Percentiles rank a stretch among this genome's conserved stretches.
Conservation (phyloP, 1,140 invertebrate genomes). For the Venustaconcha ellipsiformis region DNA sequence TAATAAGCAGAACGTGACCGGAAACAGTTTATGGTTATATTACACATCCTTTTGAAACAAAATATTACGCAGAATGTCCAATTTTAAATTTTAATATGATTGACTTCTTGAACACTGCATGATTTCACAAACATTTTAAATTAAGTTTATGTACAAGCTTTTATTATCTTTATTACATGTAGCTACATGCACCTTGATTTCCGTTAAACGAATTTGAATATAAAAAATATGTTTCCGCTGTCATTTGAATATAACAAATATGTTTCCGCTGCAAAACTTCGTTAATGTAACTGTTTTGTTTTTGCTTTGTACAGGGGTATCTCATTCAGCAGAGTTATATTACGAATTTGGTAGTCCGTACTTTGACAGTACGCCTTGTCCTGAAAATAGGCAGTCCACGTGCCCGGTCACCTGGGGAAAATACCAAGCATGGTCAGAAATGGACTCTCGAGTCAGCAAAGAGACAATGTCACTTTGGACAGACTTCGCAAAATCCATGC, state of each 20-base stretch:
- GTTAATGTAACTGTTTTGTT: not conserved
- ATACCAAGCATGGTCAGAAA: slow-evolving; percentile 25
- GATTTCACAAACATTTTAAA: no score
- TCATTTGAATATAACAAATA: not conserved
- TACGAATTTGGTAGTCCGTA: slow-evolving; percentile 35
- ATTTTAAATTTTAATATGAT: no score
- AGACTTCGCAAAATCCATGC: slow-evolving; percentile 24
- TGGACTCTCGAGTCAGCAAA: slow-evolving; percentile 19
- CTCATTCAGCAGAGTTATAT: slow-evolving; percentile 33
- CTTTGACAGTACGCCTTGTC: slow-evolving; percentile 23
- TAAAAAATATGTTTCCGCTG: no score
- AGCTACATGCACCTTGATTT: no score
- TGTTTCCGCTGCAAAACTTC: not conserved
- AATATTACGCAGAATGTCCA: no score
- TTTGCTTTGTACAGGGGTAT: slow-evolving; percentile 18
- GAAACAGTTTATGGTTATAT: no score
- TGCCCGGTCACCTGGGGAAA: slow-evolving; percentile 30
- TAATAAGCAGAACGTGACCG: no score
- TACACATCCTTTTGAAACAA: no score
- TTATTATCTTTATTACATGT: no score
- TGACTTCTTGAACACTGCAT: no score
- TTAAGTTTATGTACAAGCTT: no score
- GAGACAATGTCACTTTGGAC: slow-evolving; percentile 26
- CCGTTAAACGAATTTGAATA: not conserved
- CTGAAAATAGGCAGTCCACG: slow-evolving; percentile 12